phyloP scores from a whole-genome alignment of 2,113 vertebrate species.

The Pelusios castaneus region DNA sequence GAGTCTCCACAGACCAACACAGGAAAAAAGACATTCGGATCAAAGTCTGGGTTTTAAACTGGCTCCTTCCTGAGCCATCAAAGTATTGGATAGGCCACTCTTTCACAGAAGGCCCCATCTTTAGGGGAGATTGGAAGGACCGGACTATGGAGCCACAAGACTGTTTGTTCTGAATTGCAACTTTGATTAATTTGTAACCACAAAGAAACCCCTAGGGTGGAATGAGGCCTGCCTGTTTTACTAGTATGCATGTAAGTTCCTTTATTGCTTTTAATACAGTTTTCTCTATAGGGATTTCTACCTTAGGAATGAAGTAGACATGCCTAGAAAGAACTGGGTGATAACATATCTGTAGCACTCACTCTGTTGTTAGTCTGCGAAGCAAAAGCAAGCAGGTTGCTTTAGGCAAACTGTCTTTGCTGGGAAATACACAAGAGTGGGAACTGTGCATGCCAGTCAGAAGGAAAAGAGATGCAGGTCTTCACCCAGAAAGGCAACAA shows the following conservation, averaged over 20 bases:
- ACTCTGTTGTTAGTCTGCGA: neutral
- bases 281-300: neutral
- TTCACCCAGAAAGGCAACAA: neutral
- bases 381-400: neutral
- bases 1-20: neutral
- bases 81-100: neutral
- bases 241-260: neutral
- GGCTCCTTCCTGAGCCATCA: neutral
- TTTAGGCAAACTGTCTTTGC: neutral
- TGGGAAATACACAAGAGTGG: neutral
- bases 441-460: neutral
- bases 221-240: neutral
- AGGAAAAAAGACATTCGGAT: neutral
- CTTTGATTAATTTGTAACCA: neutral
- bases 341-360: neutral
- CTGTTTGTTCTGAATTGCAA: neutral
- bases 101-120: neutral
- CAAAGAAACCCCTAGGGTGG: neutral
- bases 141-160: neutral
- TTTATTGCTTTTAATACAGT: neutral
- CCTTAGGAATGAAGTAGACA: neutral
- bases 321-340: neutral
- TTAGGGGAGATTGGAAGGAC: neutral
- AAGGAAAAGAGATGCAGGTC: neutral
- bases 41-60: neutral